phyloP scores from a whole-genome alignment of 2,797 vertebrate genomes.

The Urophycis tenuis region DNA sequence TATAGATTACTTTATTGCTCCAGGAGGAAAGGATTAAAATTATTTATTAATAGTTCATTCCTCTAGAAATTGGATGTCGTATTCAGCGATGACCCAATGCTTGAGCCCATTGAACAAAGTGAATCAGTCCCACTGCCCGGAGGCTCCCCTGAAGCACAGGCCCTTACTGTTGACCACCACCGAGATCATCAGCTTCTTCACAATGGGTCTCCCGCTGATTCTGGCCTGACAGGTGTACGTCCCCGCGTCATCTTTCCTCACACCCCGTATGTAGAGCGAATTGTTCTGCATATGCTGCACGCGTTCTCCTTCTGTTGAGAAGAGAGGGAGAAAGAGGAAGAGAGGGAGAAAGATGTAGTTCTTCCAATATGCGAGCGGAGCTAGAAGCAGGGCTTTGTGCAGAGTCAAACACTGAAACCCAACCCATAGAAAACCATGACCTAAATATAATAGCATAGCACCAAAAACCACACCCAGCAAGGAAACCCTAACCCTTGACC shows the following conservation, averaged over 20 bases:
- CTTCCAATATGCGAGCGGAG: background rate
- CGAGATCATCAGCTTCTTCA: conserved; percentile 28
- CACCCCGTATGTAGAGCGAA: conserved; percentile 51
- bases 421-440: too few relatives aligned
- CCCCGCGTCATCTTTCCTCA: conserved; percentile 58
- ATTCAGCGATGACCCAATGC: background rate
- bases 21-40: too few relatives aligned
- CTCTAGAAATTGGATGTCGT: background rate
- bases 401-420: too few relatives aligned
- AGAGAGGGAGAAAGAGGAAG: conserved; percentile 1
- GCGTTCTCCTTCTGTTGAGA: conserved; percentile 28
- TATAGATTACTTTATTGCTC: too few relatives aligned
- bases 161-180: conserved; percentile 67
- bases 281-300: conserved; percentile 43
- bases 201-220: conserved; percentile 53
- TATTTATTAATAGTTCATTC: too few relatives aligned
- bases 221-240: conserved; percentile 57
- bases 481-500: too few relatives aligned
- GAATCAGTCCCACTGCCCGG: too few relatives aligned
- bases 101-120: too few relatives aligned
- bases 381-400: background rate
- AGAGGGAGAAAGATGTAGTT: background rate
- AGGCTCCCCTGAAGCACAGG: background rate
- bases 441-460: too few relatives aligned
- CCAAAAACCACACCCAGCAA: too few relatives aligned